Percentiles rank a stretch among this genome's conserved stretches.
These are phyloP conservation scores for Naso thynnoides DNA, from an alignment of 2,797 vertebrate genomes.

Conservation along the genomic window DNA sequence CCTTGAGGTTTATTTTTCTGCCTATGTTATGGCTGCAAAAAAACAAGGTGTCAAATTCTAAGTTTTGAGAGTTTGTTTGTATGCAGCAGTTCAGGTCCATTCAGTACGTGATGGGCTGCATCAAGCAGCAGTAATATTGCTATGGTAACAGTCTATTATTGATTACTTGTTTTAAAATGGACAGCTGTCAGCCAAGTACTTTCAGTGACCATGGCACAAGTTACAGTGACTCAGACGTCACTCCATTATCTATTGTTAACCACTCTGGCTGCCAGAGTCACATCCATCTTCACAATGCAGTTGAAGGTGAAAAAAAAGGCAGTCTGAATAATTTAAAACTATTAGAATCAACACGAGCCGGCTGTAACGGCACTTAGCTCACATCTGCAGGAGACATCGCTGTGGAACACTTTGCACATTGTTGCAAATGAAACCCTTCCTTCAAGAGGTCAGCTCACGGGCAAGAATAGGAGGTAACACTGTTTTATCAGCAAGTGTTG, in stretches of 20 bases:
- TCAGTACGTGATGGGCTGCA: neutral
- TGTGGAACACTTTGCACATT: neutral
- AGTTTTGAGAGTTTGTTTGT: no score
- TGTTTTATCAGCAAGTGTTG: neutral
- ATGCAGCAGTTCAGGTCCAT: neutral
- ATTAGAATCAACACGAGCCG: constrained; percentile 1
- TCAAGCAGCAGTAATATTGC: neutral
- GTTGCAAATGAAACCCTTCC: neutral
- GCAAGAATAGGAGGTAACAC: neutral
- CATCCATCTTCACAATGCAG: neutral
- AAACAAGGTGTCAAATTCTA: neutral
- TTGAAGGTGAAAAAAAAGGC: neutral
- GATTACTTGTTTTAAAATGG: neutral
- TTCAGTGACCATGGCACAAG: neutral
- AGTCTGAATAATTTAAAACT: neutral
- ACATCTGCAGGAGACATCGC: neutral
- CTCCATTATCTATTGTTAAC: neutral
- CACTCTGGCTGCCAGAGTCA: neutral
- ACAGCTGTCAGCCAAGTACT: no score
- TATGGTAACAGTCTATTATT: neutral
- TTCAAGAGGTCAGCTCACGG: neutral
- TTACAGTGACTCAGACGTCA: neutral
- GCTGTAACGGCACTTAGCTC: neutral
- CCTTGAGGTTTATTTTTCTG: neutral
- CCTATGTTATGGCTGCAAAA: neutral